A percentile compares a stretch with the other conserved stretches of the same genome.
phyloP scores from a whole-genome alignment of 2,888 invertebrate species.

The Teinopalpus imperialis region DNA sequence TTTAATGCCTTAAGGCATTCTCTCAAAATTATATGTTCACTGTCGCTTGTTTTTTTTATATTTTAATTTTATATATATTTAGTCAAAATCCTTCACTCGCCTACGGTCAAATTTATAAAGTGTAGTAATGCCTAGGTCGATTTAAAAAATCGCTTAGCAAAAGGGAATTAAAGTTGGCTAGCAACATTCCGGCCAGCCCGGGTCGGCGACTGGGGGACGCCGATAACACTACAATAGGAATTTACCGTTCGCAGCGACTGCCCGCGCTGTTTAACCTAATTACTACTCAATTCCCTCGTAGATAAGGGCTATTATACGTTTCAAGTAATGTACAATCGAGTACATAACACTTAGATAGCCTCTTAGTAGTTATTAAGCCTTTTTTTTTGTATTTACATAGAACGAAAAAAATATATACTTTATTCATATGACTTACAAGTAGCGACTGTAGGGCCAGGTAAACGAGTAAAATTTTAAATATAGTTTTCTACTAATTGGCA shows the following conservation, averaged over 20 bases:
- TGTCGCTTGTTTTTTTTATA: no score
- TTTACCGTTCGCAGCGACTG: slow-evolving; percentile 65
- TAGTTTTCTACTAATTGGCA: no score
- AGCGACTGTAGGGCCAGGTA: no score
- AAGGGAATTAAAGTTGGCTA: slow-evolving; percentile 71
- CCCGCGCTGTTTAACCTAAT: slow-evolving; percentile 52
- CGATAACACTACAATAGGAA: slow-evolving; percentile 75
- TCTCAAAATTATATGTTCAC: no score
- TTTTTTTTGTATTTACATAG: no score
- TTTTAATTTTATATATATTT: no score
- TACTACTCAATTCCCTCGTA: slow-evolving; percentile 50
- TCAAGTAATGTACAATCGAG: slow-evolving; percentile 22
- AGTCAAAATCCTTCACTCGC: no score
- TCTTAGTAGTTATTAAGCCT: no score
- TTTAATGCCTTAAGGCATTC: no score
- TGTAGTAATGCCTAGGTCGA: slow-evolving; percentile 48
- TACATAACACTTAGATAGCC: slow-evolving; percentile 23
- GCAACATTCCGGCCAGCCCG: slow-evolving; percentile 45
- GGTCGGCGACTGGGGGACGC: slow-evolving; percentile 55
- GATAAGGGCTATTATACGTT: slow-evolving; percentile 50
- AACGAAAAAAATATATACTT: no score
- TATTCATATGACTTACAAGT: no score
- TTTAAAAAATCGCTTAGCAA: slow-evolving; percentile 69
- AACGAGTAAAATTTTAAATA: no score
- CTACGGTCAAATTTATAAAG: slow-evolving; percentile 17